Evolutionary conservation across 2,797 vertebrate genomes (phyloP), one percentile per base, ranked within the genome.

Genomic region (Champsocephalus esox): DNA sequence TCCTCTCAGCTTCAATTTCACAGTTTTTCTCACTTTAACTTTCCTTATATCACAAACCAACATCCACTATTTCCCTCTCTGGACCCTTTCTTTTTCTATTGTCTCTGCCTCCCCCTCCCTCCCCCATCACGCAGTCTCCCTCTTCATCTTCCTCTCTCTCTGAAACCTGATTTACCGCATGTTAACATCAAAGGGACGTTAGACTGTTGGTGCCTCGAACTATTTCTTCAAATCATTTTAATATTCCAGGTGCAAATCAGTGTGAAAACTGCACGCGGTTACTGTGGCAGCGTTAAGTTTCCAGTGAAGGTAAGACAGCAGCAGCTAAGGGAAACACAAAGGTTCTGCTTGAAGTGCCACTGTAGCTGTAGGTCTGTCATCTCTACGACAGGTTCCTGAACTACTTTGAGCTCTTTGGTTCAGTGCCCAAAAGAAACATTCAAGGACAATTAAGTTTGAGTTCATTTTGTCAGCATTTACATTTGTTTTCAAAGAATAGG

Each of bases 131-230:
- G 21, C 76, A 38, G 73, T 73, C 79, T 85, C 45, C 76, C 77
- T 84, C 90, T 90, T 90, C 89, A 87, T 90, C 91, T 92, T 85
- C 80, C 78, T 70, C 83, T 82, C 78, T 80, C 86, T 85, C 88
- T 77, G 81, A 91, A 90, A 92, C 86, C 84, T 91, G 89, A 92
- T 92, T 93, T 93, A 87, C 88, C 68, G 89, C 89, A 84, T 89
- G 90, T 92, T 92, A 93, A 92, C 90, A 91, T 93, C 92, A 93
- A 93, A 93, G 90, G 85, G 77, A 85, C 55, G 88, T 89, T 81
- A 60, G 82, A 80, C 84, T 86, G 87, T 88, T 87, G 90, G 77
- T 74, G 90, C 91, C 92, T 84, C 86, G 71, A 89, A 92, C 90
- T 90, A 91, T 92, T 92, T 92, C 77, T 89, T 67, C 86, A 87